Conservation (phyloP, 2,797 vertebrate species). For the Protonibea diacanthus region DNA sequence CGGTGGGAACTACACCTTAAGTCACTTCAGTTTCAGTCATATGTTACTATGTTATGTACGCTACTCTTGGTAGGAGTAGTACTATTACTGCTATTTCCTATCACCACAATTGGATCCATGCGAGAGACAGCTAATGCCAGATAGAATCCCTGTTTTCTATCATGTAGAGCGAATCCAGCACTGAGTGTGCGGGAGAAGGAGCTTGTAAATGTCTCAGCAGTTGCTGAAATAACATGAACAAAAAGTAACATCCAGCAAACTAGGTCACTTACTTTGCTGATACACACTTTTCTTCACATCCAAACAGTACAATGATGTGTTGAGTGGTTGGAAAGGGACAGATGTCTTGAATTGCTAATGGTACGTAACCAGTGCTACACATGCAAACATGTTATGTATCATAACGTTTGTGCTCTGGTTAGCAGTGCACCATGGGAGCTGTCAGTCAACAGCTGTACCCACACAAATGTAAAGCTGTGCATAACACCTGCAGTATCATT, state of each 20-base stretch:
- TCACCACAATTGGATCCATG: no score
- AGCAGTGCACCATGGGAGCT: background rate
- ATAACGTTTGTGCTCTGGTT: background rate
- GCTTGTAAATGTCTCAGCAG: no score
- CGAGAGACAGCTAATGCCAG: no score
- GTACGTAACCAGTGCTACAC: no score
- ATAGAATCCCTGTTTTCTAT: no score
- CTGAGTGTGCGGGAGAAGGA: no score
- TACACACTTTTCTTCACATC: background rate
- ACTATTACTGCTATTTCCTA: no score
- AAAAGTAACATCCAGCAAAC: background rate
- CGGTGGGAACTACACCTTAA: background rate
- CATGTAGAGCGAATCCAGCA: no score
- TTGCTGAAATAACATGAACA: no score
- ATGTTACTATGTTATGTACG: no score
- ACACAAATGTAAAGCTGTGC: background rate
- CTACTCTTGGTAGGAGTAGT: no score
- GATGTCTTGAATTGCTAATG: background rate
- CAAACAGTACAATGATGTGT: background rate
- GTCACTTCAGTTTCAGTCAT: background rate
- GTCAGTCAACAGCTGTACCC: background rate
- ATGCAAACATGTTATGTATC: background rate
- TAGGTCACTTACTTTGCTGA: background rate
- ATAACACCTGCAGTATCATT: background rate
- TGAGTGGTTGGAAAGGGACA: background rate